Base-by-base conservation (phyloP, 2,113 vertebrate genomes). In the Dinomys branickii region DNA sequence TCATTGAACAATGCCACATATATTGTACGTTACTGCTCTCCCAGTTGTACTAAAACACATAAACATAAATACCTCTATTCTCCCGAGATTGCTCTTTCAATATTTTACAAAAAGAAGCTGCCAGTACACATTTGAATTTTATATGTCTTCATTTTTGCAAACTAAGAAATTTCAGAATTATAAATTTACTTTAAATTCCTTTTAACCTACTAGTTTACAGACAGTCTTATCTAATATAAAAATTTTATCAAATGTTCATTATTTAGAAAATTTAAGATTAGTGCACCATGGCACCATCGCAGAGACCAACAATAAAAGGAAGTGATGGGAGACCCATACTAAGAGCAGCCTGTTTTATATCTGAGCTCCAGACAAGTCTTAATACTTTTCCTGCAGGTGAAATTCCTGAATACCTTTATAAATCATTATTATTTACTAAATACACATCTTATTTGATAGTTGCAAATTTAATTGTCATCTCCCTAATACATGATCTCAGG, bases 51-150 rank as follows among this genome's bases (percentile, higher is more conserved):
- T 82, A 85, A 94, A 33, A 84, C 6, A 38, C 65, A 77, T 47
- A 92, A 90, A 87, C 10, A 95, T 63, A 95, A 86, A 92, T 71
- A 69, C 17, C 14, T 69, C 41, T 22, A 75, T 94, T 97, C 80
- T 89, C 26, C 41, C 38, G 67, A 93, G 30, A 90, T 30, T 90
- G 4, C 30, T 91, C 33, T 78, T 90, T 94, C 71, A 91, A 80
- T 90, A 90, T 88, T 92, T 96, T 89, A 81, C 24, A 86, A 11
- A 88, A 11, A 82, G 33, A 1, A 30, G 17, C 67, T 88, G 63
- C 26, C 54, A 84, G 47, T 47, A 47, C 89, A 8, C 16, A 67
- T 69, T 86, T 95, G 22, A 20, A 88, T 73, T 97, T 96, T 78
- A 89, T 7, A 33, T 7, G 73, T 90, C 16, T 90, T 85, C 28